phyloP scores from a whole-genome alignment of 2,113 vertebrate genomes.

The Eidolon helvum region DNA sequence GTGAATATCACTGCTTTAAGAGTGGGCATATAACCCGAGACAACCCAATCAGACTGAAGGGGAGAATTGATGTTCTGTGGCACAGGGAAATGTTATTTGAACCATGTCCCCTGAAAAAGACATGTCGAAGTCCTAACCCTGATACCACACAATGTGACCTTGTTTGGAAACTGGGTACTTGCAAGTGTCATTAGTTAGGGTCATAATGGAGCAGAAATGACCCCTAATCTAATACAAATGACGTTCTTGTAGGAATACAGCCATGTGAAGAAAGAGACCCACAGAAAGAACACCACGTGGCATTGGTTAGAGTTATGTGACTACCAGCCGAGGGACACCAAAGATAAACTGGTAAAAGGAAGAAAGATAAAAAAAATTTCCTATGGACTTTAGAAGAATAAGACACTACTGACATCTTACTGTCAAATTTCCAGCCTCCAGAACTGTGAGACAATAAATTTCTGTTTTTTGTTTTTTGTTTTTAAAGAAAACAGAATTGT shows the following conservation, averaged over 20 bases:
- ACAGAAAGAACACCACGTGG: fast-evolving
- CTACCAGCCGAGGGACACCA: too few species aligned
- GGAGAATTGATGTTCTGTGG: background rate
- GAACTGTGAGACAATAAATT: background rate
- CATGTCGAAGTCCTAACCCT: background rate
- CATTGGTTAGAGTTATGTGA: too few species aligned
- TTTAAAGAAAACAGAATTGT: background rate
- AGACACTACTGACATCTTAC: fast-evolving
- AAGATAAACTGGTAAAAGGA: background rate
- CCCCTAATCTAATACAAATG: too few species aligned
- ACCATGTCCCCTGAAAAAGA: background rate
- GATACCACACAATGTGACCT: background rate
- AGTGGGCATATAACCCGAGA: background rate
- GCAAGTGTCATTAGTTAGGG: background rate
- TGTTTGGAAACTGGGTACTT: background rate
- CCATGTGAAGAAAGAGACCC: background rate
- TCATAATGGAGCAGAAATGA: background rate
- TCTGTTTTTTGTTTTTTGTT: background rate
- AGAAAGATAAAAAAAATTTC: background rate
- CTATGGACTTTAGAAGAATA: too few species aligned
- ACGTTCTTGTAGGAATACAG: background rate
- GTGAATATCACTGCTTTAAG: background rate
- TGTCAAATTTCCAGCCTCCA: background rate
- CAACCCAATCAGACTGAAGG: background rate
- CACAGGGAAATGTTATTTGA: background rate